Evolutionary conservation across 2,113 vertebrate genomes (phyloP).

Genomic region (Oenanthe melanoleuca): DNA sequence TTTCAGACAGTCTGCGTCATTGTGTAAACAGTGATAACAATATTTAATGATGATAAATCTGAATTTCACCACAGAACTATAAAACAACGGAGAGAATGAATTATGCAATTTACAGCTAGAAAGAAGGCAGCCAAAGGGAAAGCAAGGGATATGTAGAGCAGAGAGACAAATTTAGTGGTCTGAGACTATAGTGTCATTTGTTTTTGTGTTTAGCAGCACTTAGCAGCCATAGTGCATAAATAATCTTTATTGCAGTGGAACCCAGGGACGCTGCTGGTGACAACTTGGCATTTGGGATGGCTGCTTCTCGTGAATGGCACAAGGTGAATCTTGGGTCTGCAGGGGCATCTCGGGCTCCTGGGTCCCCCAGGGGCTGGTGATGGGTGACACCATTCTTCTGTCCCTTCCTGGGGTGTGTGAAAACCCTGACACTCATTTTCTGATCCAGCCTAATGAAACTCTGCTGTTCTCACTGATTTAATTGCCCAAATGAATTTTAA

Average conservation of each 20-base stretch:
- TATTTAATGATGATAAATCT: slow-evolving; percentile 68
- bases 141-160: not conserved
- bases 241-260: slow-evolving; percentile 47
- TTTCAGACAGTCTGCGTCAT: slow-evolving; percentile 66
- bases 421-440: not conserved
- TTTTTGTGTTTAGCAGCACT: slow-evolving; percentile 56
- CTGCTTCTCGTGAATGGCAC: not conserved
- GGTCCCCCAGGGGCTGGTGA: not conserved
- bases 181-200: slow-evolving; percentile 49
- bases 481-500: slow-evolving; percentile 6
- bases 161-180: slow-evolving; percentile 57
- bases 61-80: slow-evolving; percentile 52
- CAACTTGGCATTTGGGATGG: not conserved
- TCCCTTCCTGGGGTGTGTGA: rapidly evolving
- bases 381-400: not conserved
- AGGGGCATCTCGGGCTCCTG: not conserved
- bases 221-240: slow-evolving; percentile 47
- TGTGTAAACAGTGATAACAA: slow-evolving; percentile 68
- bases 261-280: not conserved
- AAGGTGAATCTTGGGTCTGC: not conserved
- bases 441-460: slow-evolving; percentile 2
- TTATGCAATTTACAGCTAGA: slow-evolving; percentile 62
- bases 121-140: slow-evolving; percentile 66
- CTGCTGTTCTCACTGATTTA: not conserved
- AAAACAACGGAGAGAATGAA: slow-evolving; percentile 42